phyloP scores from a whole-genome alignment of 2,797 vertebrate genomes.

The Eulemur rubriventer region DNA sequence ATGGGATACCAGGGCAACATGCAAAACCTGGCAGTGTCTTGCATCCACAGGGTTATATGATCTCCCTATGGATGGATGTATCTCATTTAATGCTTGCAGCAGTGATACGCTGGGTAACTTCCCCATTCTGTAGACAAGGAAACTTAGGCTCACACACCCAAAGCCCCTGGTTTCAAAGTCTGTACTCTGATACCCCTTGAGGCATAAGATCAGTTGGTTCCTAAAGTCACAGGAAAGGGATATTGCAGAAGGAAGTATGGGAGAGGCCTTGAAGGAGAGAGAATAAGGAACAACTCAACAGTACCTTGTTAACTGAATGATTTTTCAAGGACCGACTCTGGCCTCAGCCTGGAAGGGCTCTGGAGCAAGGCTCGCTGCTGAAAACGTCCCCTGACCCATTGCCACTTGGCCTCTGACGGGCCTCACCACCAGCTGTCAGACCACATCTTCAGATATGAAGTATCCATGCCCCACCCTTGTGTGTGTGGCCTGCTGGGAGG shows the following conservation, averaged over 20 bases:
- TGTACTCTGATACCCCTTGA: neutral
- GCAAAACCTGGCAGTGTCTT: neutral
- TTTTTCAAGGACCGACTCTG: neutral
- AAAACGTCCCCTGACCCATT: neutral
- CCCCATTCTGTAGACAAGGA: neutral
- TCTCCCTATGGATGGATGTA: neutral
- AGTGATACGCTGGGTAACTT: neutral
- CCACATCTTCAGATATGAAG: accelerated
- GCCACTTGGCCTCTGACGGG: neutral
- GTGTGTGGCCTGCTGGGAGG: neutral
- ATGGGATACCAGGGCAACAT: neutral
- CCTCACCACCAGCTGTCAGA: neutral
- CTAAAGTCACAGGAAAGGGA: neutral
- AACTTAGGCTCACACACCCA: neutral
- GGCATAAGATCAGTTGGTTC: neutral
- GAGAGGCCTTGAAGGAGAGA: neutral
- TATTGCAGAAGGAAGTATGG: accelerated
- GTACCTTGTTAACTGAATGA: neutral
- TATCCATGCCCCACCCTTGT: neutral
- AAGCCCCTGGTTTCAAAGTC: neutral
- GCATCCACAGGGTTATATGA: neutral
- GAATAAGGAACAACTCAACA: neutral
- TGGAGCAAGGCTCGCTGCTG: neutral
- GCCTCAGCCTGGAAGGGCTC: neutral
- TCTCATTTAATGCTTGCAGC: neutral